Evolutionary conservation across 1,140 invertebrate genomes (phyloP).

Genomic region (Lethocerus indicus): DNA sequence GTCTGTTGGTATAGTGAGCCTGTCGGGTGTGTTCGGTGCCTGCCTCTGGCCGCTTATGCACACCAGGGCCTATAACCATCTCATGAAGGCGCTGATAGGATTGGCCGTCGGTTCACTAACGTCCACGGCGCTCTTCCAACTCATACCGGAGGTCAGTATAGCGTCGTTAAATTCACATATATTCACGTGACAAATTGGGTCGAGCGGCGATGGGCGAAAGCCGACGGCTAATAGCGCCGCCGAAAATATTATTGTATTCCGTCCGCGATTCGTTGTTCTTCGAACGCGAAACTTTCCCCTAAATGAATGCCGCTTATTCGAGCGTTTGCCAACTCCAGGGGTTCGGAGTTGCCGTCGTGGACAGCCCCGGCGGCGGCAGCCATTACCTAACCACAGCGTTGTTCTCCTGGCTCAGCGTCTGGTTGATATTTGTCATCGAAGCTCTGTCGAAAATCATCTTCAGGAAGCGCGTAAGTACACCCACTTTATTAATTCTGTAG

Average conservation of each 20-base stretch:
- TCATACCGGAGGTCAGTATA: slow-evolving; percentile 38
- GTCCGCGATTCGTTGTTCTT: no score
- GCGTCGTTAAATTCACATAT: no score
- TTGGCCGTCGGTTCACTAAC: slow-evolving; percentile 46
- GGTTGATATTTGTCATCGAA: slow-evolving; percentile 16
- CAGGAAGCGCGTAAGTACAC: slow-evolving; percentile 5
- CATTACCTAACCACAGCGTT: slow-evolving; percentile 12
- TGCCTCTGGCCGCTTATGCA: slow-evolving; percentile 40
- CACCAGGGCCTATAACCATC: slow-evolving; percentile 31
- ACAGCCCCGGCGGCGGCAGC: no score
- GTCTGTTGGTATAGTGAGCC: slow-evolving; percentile 41
- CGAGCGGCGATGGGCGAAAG: no score
- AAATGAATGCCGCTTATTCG: no score
- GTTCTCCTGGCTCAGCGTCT: slow-evolving; percentile 16
- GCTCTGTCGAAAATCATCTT: slow-evolving; percentile 16
- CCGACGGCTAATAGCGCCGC: no score
- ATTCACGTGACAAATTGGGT: no score
- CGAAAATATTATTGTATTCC: no score
- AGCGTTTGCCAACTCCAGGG: no score
- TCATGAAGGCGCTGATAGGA: slow-evolving; percentile 41
- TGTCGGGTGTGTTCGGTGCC: slow-evolving; percentile 40
- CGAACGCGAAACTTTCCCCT: no score
- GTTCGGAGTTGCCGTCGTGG: no score
- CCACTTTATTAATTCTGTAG: background rate
- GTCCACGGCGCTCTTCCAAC: slow-evolving; percentile 41